These are phyloP conservation scores for Neodiprion lecontei DNA, from an alignment of 1,140 invertebrate species.

Conservation along the genomic window DNA sequence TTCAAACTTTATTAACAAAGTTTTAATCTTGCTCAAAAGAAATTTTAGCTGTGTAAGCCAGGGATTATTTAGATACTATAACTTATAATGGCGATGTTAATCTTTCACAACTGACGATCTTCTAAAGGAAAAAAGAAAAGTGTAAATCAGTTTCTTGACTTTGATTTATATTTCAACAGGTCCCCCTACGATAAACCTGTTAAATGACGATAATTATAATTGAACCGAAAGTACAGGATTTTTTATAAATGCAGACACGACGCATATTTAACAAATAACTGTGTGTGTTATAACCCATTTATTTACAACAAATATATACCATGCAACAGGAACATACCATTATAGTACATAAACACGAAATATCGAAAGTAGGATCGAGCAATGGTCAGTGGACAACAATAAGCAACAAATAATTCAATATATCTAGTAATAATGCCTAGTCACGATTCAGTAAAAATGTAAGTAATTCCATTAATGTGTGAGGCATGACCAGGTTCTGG, in stretches of 20 bases:
- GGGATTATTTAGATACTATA: neutral
- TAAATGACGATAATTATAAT: neutral
- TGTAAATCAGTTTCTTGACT: too few relatives aligned
- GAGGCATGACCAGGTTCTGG: neutral
- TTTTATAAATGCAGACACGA: neutral
- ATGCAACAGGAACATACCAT: neutral
- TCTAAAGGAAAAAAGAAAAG: too few relatives aligned
- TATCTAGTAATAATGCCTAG: constrained; percentile 6
- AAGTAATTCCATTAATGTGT: neutral
- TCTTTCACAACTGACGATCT: neutral
- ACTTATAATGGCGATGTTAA: neutral
- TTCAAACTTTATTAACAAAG: neutral
- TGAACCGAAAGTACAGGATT: neutral
- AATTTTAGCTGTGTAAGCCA: neutral
- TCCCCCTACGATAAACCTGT: neutral
- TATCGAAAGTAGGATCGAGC: neutral
- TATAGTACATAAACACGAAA: neutral
- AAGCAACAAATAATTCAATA: neutral
- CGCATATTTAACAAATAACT: too few relatives aligned
- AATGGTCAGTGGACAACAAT: neutral
- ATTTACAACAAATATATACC: neutral
- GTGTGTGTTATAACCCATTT: too few relatives aligned
- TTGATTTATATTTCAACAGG: too few relatives aligned
- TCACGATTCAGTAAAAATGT: neutral
- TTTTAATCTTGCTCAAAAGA: neutral